A percentile compares a stretch with the other conserved stretches of the same genome.
Conservation (phyloP, 2,797 vertebrate genomes). For the Bovichtus diacanthus region DNA sequence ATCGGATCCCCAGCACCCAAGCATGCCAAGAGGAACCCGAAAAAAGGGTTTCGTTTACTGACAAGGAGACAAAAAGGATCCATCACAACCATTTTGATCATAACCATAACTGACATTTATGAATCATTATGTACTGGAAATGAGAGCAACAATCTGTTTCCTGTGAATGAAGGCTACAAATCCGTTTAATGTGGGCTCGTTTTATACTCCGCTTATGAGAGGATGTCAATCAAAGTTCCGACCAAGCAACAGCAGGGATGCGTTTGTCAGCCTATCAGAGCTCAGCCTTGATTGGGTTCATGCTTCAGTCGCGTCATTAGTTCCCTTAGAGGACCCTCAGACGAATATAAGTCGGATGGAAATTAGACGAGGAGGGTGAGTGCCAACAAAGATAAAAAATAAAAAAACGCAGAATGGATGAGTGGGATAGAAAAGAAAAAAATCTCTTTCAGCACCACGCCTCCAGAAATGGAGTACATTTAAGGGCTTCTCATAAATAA, state of each 20-base stretch:
- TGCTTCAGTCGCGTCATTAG: constrained; percentile 46
- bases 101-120: constrained; percentile 59
- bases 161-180: constrained; percentile 39
- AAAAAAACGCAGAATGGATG: constrained; percentile 44
- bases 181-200: constrained; percentile 41
- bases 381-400: constrained; percentile 52
- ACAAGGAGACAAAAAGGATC: constrained; percentile 42
- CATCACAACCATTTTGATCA: constrained; percentile 50
- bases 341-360: constrained; percentile 39
- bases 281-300: constrained; percentile 47
- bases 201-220: constrained; percentile 34
- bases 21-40: constrained; percentile 18
- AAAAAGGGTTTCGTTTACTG: constrained; percentile 34
- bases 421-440: constrained; percentile 44
- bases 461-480: constrained; percentile 59
- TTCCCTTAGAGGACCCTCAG: constrained; percentile 40
- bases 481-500: constrained; percentile 66
- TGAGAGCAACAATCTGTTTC: constrained; percentile 45
- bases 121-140: constrained; percentile 54
- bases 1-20: constrained; percentile 24
- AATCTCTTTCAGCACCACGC: constrained; percentile 54
- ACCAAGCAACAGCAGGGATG: constrained; percentile 30
- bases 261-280: constrained; percentile 39
- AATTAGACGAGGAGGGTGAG: constrained; percentile 51
- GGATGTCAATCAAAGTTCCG: constrained; percentile 53